Evolutionary conservation across 2,113 vertebrate genomes (phyloP).

Genomic region (Catharus minimus): DNA sequence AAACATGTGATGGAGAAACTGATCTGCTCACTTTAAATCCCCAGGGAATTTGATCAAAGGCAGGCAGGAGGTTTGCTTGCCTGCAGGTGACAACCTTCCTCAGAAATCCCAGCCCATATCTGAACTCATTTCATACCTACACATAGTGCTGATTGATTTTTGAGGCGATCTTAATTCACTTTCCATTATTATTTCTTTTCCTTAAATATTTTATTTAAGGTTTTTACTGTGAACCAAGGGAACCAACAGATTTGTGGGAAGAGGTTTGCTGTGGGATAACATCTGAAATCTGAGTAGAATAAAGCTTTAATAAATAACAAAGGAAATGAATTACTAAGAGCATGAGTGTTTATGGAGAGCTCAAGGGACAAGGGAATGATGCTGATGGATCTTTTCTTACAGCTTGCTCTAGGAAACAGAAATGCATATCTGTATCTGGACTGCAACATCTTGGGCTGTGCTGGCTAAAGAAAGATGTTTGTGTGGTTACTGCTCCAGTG

Average conservation of each 20-base stretch:
- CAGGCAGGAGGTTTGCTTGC: neutral
- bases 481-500: neutral
- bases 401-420: neutral
- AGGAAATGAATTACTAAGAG: neutral
- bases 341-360: neutral
- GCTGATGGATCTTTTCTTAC: neutral
- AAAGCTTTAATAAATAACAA: neutral
- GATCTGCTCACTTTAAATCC: neutral
- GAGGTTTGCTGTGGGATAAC: neutral
- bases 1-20: neutral
- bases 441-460: fast-evolving
- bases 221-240: neutral
- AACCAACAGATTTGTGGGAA: neutral
- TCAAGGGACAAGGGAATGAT: neutral
- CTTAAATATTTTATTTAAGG: neutral
- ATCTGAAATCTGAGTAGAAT: neutral
- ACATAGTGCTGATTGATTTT: neutral
- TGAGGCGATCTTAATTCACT: neutral
- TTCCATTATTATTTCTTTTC: neutral
- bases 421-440: fast-evolving
- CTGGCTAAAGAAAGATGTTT: neutral
- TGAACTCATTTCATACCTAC: neutral
- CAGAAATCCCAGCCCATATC: neutral
- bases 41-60: neutral
- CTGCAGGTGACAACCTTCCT: neutral